Percentiles rank a stretch among this genome's conserved stretches.
Conservation (phyloP, 2,888 invertebrate genomes). For the Alviniconcha strummeri region DNA sequence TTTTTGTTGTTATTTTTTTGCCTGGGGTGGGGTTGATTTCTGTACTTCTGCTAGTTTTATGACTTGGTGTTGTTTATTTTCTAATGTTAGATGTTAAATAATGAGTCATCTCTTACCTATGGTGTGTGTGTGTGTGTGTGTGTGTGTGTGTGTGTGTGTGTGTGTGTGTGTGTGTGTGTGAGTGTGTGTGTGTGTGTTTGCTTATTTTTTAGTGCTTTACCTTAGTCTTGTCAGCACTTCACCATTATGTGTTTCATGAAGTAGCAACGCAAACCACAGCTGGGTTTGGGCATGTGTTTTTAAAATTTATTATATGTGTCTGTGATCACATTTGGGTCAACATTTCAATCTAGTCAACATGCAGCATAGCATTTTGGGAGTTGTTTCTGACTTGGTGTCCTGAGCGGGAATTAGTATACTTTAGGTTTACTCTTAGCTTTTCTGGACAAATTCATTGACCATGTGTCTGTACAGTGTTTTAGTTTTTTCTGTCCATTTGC, state of each 20-base stretch:
- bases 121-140: constrained; percentile 9
- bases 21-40: background rate
- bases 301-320: background rate
- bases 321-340: background rate
- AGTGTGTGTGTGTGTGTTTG: background rate
- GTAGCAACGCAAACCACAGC: no score
- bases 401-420: no score
- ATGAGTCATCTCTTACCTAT: no score
- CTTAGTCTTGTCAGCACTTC: background rate
- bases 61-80: background rate
- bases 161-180: background rate
- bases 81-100: no score
- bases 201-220: background rate
- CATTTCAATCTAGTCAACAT: background rate
- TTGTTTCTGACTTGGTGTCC: no score
- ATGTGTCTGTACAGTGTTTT: no score
- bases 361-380: background rate
- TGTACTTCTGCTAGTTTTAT: background rate
- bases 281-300: background rate
- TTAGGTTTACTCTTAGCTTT: no score
- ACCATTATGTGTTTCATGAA: no score
- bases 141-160: background rate
- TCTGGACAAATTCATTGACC: no score
- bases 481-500: no score
- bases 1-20: background rate